Evolutionary conservation across 2,113 vertebrate genomes (phyloP), one percentile per base, ranked within the genome.

Genomic region (Myotis brandtii): DNA sequence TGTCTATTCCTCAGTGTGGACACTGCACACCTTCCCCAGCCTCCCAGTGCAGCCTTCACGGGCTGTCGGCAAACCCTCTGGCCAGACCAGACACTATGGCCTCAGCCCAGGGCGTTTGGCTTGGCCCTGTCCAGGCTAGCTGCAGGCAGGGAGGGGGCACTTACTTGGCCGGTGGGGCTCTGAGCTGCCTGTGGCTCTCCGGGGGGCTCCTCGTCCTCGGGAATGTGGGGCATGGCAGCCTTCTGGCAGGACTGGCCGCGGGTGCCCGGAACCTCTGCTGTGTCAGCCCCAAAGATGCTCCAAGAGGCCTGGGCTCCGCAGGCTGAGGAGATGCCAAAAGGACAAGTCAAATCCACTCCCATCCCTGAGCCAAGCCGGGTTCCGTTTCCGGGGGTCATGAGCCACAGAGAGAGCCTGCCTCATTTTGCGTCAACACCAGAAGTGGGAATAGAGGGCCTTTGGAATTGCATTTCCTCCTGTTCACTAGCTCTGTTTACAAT

Each of bases 161-260:
- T 98, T 98, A 98, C 97, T 97, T 98, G 97, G 95, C 97, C 3
- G 82, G 82, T 11, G 17, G 95, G 91, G 93, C 70, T 98, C 92
- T 95, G 97, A 92, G 95, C 89, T 95, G 97, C 95, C 91, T 99
- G 98, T 94, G 96, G 98, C 96, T 99, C 99, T 21, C 98, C 98
- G 73, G 99, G 98, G 95, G 99, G 99, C 98, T 99, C 99, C 88
- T 99, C 99, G 43, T 99, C 99, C 98, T 99, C 99, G 2, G 99
- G 99, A 96, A 99, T 97, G 59, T 99, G 99, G 98, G 99, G 99
- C 99, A 99, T 99, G 97, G 91, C 98, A 98, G 95, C 95, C 97
- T 9, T 18, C 97, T 96, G 96, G 98, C 86, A 92, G 94, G 66
- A 97, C 93, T 85, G 89, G 94, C 97, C 95, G 85, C 83, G 95